Base-by-base conservation (phyloP, 2,888 invertebrate species). In the Drosophila meridionalis region DNA sequence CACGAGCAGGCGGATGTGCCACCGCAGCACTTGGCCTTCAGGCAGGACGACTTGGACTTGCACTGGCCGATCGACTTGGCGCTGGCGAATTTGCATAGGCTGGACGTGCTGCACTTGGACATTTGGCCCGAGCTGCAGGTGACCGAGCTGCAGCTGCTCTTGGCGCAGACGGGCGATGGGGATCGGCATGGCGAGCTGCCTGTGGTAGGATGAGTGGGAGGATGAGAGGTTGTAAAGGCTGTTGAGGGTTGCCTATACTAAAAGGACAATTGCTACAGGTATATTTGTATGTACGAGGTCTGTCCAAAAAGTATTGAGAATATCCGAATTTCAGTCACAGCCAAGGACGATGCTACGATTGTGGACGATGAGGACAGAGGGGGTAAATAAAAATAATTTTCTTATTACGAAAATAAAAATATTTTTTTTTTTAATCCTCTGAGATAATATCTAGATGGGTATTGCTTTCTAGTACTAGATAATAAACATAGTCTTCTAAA, bases 61-160 rank as follows among this genome's bases (percentile, higher is more conserved):
- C 20, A n/a, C n/a, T 20, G 32, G 42, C 40, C 42, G 11, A 6
- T 45, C 20, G 78, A 67, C 11, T 45, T 61, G 53, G 57, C 59
- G 2, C 58, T 48, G 11, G 0, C 43, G 20, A 40, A 67, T 9
- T 64, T 57, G 28, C 28, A 45, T 0, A 43, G 0, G 36, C 73
- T 77, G 43, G 43, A 45, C 48, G 56, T 73, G 50, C 34, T 72
- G 28, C 12, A 11, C 20, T 40, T 64, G 36, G 34, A 34, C 32
- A 30, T 50, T n/a, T 9, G 50, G 11, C 34, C 28, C n/a, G n/a
- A 2, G 9, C 6, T n/a, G 34, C 32, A 34, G 50, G 50, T 34
- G 50, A 9, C 26, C 28, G 6, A 5, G 6, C 20, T 47, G 63
- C 28, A 28, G 26, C 57, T 38, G 12, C 30, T n/a, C 9, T 48